A percentile compares a stretch with the other conserved stretches of the same genome.
phyloP scores from a whole-genome alignment of 2,888 invertebrate species.

The Agrilus mali region DNA sequence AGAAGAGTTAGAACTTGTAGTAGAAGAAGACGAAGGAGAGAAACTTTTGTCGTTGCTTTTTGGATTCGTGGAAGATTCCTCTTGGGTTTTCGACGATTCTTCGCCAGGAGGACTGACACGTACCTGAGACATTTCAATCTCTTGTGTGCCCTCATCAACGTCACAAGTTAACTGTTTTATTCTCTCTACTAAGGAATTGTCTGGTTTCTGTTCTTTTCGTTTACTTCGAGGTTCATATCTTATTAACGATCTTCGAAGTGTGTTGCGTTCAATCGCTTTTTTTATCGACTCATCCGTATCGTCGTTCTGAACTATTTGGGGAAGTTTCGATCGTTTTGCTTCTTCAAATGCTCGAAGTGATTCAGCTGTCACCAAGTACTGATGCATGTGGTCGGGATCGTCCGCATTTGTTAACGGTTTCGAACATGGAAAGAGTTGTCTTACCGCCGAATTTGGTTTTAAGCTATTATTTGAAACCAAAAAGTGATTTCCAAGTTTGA shows the following conservation, averaged over 20 bases:
- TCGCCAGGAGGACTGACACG: slow-evolving; percentile 56
- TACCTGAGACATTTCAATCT: slow-evolving; percentile 28
- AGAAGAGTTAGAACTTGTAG: slow-evolving; percentile 42
- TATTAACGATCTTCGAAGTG: slow-evolving; percentile 64
- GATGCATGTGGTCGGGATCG: slow-evolving; percentile 30
- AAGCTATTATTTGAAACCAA: slow-evolving; percentile 43
- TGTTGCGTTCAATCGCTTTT: slow-evolving; percentile 72
- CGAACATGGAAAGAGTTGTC: slow-evolving; percentile 67
- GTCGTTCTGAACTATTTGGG: slow-evolving; percentile 37
- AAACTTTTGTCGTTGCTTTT: slow-evolving; percentile 43
- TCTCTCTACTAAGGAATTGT: slow-evolving; percentile 73
- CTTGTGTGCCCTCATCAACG: slow-evolving; percentile 51
- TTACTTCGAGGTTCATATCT: slow-evolving; percentile 43
- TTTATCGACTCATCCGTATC: slow-evolving; percentile 55
- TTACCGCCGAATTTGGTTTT: slow-evolving; percentile 68
- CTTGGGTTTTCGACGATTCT: slow-evolving; percentile 36
- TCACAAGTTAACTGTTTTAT: slow-evolving; percentile 78
- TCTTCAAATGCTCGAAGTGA: slow-evolving; percentile 59
- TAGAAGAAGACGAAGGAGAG: slow-evolving; percentile 43
- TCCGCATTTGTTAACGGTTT: slow-evolving; percentile 42
- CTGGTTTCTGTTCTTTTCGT: slow-evolving; percentile 42
- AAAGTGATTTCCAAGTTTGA: slow-evolving; percentile 43
- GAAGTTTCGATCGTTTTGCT: slow-evolving; percentile 42
- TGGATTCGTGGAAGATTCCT: slow-evolving; percentile 12
- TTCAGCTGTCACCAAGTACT: slow-evolving; percentile 58